phyloP scores from a whole-genome alignment of 2,113 vertebrate genomes.

The Parotia lawesii region DNA sequence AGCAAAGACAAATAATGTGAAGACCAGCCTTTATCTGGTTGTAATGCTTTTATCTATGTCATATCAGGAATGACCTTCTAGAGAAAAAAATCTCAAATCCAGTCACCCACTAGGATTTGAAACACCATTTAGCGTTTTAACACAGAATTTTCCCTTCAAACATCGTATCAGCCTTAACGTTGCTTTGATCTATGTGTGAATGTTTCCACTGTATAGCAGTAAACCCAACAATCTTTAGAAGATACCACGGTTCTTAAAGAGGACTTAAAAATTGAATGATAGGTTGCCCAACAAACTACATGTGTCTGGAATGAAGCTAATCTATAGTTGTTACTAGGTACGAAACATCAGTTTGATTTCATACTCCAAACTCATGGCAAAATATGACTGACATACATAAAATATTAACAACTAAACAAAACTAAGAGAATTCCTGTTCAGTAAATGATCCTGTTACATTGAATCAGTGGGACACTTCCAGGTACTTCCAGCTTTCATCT shows the following conservation, averaged over 20 bases:
- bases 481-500: not conserved
- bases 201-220: not conserved
- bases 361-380: not conserved
- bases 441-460: not conserved
- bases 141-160: not conserved
- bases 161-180: rapidly evolving
- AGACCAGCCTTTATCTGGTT: not conserved
- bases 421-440: not conserved
- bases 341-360: not conserved
- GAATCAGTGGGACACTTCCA: not conserved
- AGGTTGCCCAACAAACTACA: not conserved
- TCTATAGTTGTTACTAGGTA: not conserved
- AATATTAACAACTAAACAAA: not conserved
- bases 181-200: not conserved
- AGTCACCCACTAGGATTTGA: not conserved
- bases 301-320: not conserved
- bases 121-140: not conserved
- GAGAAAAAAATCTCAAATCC: not conserved
- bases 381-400: not conserved
- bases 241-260: not conserved
- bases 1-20: not conserved
- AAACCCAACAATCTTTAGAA: not conserved
- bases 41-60: not conserved
- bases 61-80: not conserved
- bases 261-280: not conserved